Evolutionary conservation across 1,140 invertebrate species (phyloP), one percentile per base, ranked within the genome.

Genomic region (Diploscapter pachys): DNA sequence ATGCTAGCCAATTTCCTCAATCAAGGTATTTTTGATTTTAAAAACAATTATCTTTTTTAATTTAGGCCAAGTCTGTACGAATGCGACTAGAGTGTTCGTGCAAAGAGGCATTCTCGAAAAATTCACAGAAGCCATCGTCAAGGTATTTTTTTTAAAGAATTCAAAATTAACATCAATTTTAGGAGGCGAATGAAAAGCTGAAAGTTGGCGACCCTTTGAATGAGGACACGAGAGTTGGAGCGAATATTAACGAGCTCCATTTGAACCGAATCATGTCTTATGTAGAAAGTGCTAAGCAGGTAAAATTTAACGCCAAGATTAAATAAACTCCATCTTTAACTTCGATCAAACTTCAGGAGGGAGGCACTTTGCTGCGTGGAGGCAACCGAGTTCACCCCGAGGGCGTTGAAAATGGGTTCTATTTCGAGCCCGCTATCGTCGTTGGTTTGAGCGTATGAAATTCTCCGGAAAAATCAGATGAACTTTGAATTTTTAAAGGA

Each of bases 1-100:
- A 88, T 90, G 78, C 80, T 90, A 79, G 89, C 89, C 4, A 90
- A 90, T 81, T 90, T 89, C 81, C 81, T 89, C 11, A 88, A 88
- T 63, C 89, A 90, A 79, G 89, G 31, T 31, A 31, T 31, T 31
- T 31, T 31, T 1, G 31, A 31, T 1, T 31, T 31, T 0, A 31
- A 31, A 31, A 31, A n/a, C n/a, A n/a, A n/a, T n/a, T n/a, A n/a
- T n/a, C n/a, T 31, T 31, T 31, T 31, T 31, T 31, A 31, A 31
- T 31, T 31, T 31, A 31, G 31, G 84, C 51, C 74, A 87, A 84
- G 89, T 89, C 13, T 90, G 89, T 79, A 89, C 88, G 3, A 90
- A 90, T 85, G 89, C 88, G 4, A 89, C 89, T 0, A 77, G 89
- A 68, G 89, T 90, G 6, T 90, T 89, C 85, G 89, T 90, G 3